Base-by-base conservation (phyloP, 2,797 vertebrate genomes). In the Babyrousa celebensis region DNA sequence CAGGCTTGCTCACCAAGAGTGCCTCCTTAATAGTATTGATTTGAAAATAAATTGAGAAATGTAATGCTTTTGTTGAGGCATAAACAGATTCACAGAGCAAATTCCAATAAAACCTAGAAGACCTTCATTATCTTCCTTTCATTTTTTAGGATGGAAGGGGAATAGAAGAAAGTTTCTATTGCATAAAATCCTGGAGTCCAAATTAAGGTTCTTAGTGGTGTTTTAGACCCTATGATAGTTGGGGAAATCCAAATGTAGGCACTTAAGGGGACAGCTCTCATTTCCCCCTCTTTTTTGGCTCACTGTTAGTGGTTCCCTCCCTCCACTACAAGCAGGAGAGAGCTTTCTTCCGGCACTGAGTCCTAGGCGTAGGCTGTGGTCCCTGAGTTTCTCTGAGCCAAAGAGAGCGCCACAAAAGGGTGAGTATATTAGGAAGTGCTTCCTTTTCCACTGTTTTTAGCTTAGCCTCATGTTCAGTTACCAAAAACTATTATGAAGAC, bases 11-110 rank as follows among this genome's bases (percentile, higher is more conserved):
- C 32, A 36, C 5, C 29, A 40, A 67, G 52, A 3, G 70, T 91
- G 43, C 84, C 56, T 82, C 58, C 20, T 75, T 88, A 32, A 63
- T 62, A 67, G 10, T 67, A 52, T 88, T 80, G 58, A 71, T 72
- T 94, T 92, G n/a, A 52, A 97, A 94, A 90, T 85, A 94, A 40
- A 36, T 29, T 27, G 32, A 79, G 82, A 88, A 92, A 32, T 78
- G 62, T 40, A 68, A 40, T 16, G 9, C 48, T 56, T 85, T 71
- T 29, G 80, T 21, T 74, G 56, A 89, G 67, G 12, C 32, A 86
- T 92, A 12, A 71, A 71, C 91, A 86, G 94, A 62, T 78, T 89
- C 40, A 94, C 43, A 91, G 83, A 74, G 43, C 25, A 94, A 58
- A 94, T 70, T 79, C 40, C 32, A 36, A 5, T 89, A 95, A 86